These are phyloP conservation scores for Dasyornis broadbenti DNA, from an alignment of 2,113 vertebrate species.

Conservation along the genomic window DNA sequence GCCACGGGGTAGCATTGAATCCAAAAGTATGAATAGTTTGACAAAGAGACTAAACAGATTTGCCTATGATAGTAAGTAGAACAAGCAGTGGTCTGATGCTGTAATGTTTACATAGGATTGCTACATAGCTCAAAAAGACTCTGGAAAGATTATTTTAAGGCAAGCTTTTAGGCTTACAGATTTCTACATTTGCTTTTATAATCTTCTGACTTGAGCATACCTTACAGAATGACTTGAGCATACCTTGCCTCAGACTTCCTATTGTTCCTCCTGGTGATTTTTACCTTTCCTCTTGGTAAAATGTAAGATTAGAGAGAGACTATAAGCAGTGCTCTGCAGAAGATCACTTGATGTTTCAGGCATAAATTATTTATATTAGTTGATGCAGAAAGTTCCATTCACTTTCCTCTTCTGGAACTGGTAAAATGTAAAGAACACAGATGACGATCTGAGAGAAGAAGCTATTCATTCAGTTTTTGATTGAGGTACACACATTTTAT, in stretches of 20 bases:
- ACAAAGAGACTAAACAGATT: neutral
- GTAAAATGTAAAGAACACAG: neutral
- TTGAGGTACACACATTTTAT: conserved; percentile 37
- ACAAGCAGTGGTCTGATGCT: neutral
- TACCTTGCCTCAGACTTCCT: neutral
- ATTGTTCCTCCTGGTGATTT: neutral
- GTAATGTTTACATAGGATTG: neutral
- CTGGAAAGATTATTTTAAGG: neutral
- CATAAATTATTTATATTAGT: neutral
- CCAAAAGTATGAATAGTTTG: neutral
- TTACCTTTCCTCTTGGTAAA: neutral
- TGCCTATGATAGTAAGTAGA: neutral
- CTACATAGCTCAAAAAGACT: neutral
- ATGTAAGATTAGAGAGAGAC: neutral
- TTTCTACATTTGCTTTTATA: neutral
- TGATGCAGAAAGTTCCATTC: neutral
- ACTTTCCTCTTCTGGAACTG: neutral
- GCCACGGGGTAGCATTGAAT: neutral
- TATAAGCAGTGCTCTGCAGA: neutral
- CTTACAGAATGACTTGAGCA: neutral
- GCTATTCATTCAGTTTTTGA: conserved; percentile 1
- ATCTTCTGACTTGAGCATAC: neutral
- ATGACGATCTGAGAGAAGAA: conserved; percentile 1
- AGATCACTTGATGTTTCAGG: neutral
- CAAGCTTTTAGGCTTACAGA: neutral